Percentiles rank a stretch among this genome's conserved stretches.
phyloP scores from a whole-genome alignment of 1,140 invertebrate genomes.

The Drosophila bipectinata region DNA sequence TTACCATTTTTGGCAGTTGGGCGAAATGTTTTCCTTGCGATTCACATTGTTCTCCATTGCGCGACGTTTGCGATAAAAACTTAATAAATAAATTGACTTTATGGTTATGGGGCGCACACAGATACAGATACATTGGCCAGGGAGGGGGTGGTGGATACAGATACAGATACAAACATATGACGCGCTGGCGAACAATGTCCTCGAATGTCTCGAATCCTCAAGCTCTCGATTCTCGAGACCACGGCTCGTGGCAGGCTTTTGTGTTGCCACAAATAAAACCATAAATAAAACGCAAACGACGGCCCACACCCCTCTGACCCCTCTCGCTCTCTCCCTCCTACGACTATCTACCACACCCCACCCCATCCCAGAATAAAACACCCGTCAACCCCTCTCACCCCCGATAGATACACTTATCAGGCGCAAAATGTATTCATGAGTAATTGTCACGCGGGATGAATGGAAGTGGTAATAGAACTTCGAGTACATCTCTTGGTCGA shows the following conservation, averaged over 20 bases:
- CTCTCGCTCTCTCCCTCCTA: conserved; percentile 21
- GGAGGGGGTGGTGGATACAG: conserved; percentile 2
- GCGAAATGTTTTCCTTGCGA: conserved; percentile 33
- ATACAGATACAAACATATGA: conserved; percentile 42
- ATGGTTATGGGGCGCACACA: conserved; percentile 65
- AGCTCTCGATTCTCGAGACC: neutral
- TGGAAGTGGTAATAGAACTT: conserved; percentile 25
- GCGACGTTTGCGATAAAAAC: conserved; percentile 77
- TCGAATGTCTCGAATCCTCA: conserved; percentile 24
- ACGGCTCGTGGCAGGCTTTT: conserved; percentile 58
- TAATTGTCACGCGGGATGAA: conserved; percentile 74
- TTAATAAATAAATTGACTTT: conserved; percentile 80
- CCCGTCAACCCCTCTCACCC: conserved; percentile 3
- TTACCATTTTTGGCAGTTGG: conserved; percentile 7
- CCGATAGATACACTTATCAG: conserved; percentile 46
- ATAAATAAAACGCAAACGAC: conserved; percentile 82
- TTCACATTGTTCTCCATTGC: conserved; percentile 30
- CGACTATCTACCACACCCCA: neutral
- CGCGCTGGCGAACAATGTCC: conserved; percentile 35
- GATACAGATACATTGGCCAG: neutral
- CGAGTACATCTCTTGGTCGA: conserved; percentile 23
- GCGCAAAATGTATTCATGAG: conserved; percentile 83
- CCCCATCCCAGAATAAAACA: neutral
- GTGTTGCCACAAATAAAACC: conserved; percentile 82
- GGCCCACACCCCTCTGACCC: conserved; percentile 17